phyloP scores from a whole-genome alignment of 1,140 invertebrate genomes.

The Drosophila seguyi region DNA sequence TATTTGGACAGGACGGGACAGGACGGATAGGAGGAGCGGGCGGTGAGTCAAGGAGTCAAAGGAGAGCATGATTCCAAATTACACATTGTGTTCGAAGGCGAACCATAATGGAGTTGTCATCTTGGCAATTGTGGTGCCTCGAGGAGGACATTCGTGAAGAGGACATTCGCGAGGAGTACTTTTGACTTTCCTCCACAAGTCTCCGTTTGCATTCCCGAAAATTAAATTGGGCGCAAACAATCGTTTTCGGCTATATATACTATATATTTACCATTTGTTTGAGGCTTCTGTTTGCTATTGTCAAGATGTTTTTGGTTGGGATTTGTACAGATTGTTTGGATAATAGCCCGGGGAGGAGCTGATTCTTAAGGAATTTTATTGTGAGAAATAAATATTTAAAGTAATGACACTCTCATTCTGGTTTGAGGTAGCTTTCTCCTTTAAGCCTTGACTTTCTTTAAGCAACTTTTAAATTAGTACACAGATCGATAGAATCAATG shows the following conservation, averaged over 20 bases:
- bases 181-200: slow-evolving; percentile 1
- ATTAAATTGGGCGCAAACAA: slow-evolving; percentile 45
- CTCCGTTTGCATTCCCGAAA: slow-evolving; percentile 30
- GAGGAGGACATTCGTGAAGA: not conserved
- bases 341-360: not conserved
- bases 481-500: slow-evolving; percentile 2
- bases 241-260: slow-evolving; percentile 15
- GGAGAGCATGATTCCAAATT: slow-evolving; percentile 64
- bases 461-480: not conserved
- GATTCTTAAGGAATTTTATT: not conserved
- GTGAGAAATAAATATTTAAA: too few relatives aligned
- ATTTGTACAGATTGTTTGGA: slow-evolving; percentile 23
- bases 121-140: slow-evolving; percentile 33
- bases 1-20: slow-evolving; percentile 34
- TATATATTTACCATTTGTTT: slow-evolving; percentile 6
- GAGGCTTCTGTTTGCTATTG: slow-evolving; percentile 1
- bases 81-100: slow-evolving; percentile 69
- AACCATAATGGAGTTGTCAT: slow-evolving; percentile 69
- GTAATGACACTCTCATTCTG: not conserved
- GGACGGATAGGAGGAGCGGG: not conserved
- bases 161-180: too few relatives aligned
- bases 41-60: slow-evolving; percentile 11
- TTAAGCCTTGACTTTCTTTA: not conserved
- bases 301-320: slow-evolving; percentile 7
- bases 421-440: too few relatives aligned